These are phyloP conservation scores for Suillia variegata DNA, from an alignment of 2,888 invertebrate species.

Conservation along the genomic window DNA sequence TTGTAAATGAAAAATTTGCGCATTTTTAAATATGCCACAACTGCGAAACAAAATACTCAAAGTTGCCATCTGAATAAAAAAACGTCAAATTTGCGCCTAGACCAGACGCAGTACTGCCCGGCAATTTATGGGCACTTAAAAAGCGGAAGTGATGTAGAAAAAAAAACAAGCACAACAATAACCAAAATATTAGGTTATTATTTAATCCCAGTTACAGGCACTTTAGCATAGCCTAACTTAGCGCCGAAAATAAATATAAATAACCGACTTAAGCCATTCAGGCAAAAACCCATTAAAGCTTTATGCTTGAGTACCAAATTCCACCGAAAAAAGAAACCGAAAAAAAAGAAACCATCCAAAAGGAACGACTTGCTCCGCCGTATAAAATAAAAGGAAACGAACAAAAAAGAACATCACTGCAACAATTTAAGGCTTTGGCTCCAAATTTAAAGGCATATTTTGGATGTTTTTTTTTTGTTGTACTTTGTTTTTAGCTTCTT, in stretches of 20 bases:
- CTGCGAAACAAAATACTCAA: not conserved
- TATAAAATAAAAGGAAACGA: too few relatives aligned
- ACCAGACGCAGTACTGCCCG: not conserved
- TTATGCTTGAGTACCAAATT: constrained; percentile 10
- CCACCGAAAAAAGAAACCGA: not conserved
- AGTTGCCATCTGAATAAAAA: not conserved
- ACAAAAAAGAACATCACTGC: too few relatives aligned
- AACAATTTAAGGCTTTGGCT: not conserved
- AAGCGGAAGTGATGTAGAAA: too few relatives aligned
- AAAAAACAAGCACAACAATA: too few relatives aligned
- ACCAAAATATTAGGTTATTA: constrained; percentile 8
- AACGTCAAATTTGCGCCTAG: not conserved
- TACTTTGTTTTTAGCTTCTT: too few relatives aligned
- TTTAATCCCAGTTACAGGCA: constrained; percentile 8
- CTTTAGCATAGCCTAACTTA: not conserved
- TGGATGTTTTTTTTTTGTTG: too few relatives aligned
- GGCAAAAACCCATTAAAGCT: constrained; percentile 12
- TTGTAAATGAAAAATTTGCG: not conserved
- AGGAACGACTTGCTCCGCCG: not conserved
- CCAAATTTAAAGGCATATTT: not conserved
- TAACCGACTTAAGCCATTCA: constrained; percentile 15
- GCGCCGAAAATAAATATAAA: constrained; percentile 10
- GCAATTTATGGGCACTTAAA: not conserved
- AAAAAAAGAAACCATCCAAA: not conserved
- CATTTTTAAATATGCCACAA: not conserved